phyloP scores from a whole-genome alignment of 2,113 vertebrate species.

The Serinus canaria region DNA sequence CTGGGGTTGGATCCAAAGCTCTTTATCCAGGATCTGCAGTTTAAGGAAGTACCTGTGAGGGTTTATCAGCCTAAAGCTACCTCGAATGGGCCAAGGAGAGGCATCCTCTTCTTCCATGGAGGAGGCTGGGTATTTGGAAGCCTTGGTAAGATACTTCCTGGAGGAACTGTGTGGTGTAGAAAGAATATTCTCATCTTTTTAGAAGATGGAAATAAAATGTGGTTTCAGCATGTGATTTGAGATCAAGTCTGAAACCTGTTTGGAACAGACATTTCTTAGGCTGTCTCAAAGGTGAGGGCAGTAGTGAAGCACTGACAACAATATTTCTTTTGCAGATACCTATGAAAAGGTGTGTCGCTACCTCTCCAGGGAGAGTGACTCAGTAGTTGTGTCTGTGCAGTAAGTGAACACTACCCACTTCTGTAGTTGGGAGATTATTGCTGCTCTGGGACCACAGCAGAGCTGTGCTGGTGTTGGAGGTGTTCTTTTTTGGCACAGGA shows the following conservation, averaged over 20 bases:
- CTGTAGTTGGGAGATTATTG: neutral
- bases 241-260: neutral
- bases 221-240: neutral
- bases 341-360: conserved; percentile 78
- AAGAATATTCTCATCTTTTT: neutral
- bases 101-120: conserved; percentile 83
- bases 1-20: conserved; percentile 65
- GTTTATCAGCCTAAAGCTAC: conserved; percentile 79
- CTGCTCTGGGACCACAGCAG: neutral
- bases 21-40: conserved; percentile 75
- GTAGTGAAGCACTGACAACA: neutral
- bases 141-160: conserved; percentile 76
- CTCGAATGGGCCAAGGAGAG: conserved; percentile 65
- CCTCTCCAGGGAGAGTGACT: conserved; percentile 77
- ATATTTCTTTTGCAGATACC: conserved; percentile 71
- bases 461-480: neutral
- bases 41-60: conserved; percentile 76
- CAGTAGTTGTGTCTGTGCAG: conserved; percentile 83
- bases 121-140: conserved; percentile 80
- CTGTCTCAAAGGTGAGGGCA: neutral
- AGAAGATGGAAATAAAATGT: neutral
- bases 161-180: neutral
- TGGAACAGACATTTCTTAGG: neutral
- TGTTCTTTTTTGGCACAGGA: neutral
- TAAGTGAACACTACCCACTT: conserved; percentile 55